A percentile compares a stretch with the other conserved stretches of the same genome.
Conservation (phyloP, 2,888 invertebrate species). For the Villa cingulata region DNA sequence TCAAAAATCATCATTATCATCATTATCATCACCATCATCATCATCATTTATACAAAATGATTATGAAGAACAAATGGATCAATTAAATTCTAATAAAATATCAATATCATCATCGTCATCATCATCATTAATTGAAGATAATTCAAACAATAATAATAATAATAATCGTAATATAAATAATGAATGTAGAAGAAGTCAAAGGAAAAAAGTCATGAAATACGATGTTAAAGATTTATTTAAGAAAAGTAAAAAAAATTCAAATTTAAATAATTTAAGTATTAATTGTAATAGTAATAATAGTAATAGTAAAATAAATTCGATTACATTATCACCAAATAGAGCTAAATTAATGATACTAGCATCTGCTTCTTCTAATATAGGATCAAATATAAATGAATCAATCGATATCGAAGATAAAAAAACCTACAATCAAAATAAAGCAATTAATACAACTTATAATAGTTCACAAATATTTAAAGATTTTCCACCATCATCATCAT, state of each 20-base stretch:
- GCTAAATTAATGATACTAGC: background rate
- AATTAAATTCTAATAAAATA: background rate
- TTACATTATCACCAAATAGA: background rate
- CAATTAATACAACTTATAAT: constrained; percentile 3
- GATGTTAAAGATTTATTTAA: constrained; percentile 32
- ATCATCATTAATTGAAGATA: too few relatives aligned
- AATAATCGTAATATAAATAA: background rate
- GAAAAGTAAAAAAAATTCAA: constrained; percentile 25
- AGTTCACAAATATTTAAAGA: constrained; percentile 10
- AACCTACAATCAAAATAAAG: background rate
- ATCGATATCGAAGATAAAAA: too few relatives aligned
- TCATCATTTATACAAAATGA: background rate
- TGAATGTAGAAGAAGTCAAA: constrained; percentile 30
- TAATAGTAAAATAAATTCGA: constrained; percentile 14
- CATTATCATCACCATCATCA: background rate
- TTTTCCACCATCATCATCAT: constrained; percentile 1
- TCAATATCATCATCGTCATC: background rate
- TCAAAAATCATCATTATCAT: background rate
- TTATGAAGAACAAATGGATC: background rate
- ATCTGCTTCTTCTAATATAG: too few relatives aligned
- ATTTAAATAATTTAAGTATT: background rate
- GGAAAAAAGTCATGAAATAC: constrained; percentile 33
- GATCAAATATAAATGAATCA: too few relatives aligned
- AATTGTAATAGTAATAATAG: constrained; percentile 13
- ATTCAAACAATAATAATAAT: too few relatives aligned